phyloP scores from a whole-genome alignment of 2,888 invertebrate genomes.

The Nomada flava region DNA sequence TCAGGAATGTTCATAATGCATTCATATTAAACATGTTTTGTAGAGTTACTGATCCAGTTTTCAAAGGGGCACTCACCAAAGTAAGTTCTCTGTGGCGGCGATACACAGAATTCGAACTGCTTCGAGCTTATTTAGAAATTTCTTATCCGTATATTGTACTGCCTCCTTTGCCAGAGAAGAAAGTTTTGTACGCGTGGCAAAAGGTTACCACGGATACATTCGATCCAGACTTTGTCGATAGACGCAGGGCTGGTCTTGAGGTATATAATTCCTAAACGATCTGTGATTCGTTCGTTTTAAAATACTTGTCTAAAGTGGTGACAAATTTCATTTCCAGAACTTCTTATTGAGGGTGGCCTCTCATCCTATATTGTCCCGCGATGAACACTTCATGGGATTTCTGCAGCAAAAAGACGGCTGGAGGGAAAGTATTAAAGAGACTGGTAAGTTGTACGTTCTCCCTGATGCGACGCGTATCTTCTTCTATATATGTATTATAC shows the following conservation, averaged over 20 bases:
- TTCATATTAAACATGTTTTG: constrained; percentile 15
- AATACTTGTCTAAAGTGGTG: background rate
- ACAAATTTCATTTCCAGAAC: constrained; percentile 84
- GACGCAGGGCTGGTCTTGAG: constrained; percentile 92
- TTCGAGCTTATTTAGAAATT: constrained; percentile 90
- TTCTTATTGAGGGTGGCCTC: constrained; percentile 91
- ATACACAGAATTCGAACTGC: constrained; percentile 94
- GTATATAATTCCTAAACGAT: constrained; percentile 77
- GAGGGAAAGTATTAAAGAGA: constrained; percentile 91
- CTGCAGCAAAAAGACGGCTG: constrained; percentile 92
- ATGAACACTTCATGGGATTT: constrained; percentile 91
- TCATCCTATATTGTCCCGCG: constrained; percentile 90
- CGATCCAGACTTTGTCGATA: constrained; percentile 93
- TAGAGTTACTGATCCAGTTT: constrained; percentile 89
- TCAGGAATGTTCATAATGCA: background rate
- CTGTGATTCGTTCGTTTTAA: background rate
- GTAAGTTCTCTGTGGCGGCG: constrained; percentile 91
- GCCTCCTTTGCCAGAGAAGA: constrained; percentile 93
- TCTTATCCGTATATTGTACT: constrained; percentile 92
- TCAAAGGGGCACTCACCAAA: constrained; percentile 87
- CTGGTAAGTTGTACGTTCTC: constrained; percentile 85
- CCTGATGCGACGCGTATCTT: background rate
- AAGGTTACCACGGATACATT: constrained; percentile 91
- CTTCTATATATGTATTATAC: constrained; percentile 4
- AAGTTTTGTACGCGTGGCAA: constrained; percentile 91